Base-by-base conservation (phyloP, 2,888 invertebrate genomes). In the Sceliomorpha sp. region DNA sequence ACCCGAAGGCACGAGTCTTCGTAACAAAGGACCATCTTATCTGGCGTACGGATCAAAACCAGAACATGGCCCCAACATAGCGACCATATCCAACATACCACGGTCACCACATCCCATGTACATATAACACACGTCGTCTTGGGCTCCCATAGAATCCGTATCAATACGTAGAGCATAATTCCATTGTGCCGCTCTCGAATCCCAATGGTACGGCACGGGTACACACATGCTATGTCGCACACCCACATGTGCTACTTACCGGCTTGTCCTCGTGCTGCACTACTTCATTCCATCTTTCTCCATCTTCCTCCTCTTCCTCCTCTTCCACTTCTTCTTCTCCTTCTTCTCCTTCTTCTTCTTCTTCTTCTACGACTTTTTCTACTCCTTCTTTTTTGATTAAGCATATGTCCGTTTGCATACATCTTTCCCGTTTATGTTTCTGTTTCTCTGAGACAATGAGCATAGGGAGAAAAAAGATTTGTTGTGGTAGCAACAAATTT, bases 1-100 rank as follows among this genome's bases (percentile, higher is more conserved):
- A 84, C 78, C 76, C 77, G 72, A 78, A 84, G 84, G 81, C 84
- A 83, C 85, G 82, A 82, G 84, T 82, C 84, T 77, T 79, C 78
- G 82, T 80, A 85, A 86, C 86, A 86, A 86, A 86, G 86, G 82
- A 81, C 81, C 82, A 85, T 80, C 82, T 86, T 86, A 86, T 85
- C 86, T 81, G 78, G 81, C 78, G 74, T 79, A 85, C 84, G 84
- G 82, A 86, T 86, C 86, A 85, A 86, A 86, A 86, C 80, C 84
- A 85, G 83, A 86, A 86, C 85, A 86, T 83, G 83, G 84, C 76
- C 84, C 82, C 82, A 76, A 84, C 86, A 84, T 85, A 84, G 84
- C 84, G 76, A 74, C 83, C 85, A 86, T 85, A 85, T 83, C 83
- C 84, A 76, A 81, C 86, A 85, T 86, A 85, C 85, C 84, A 74